These are phyloP conservation scores for Amphiprion clarkii DNA, from an alignment of 2,797 vertebrate genomes.

Conservation along the genomic window DNA sequence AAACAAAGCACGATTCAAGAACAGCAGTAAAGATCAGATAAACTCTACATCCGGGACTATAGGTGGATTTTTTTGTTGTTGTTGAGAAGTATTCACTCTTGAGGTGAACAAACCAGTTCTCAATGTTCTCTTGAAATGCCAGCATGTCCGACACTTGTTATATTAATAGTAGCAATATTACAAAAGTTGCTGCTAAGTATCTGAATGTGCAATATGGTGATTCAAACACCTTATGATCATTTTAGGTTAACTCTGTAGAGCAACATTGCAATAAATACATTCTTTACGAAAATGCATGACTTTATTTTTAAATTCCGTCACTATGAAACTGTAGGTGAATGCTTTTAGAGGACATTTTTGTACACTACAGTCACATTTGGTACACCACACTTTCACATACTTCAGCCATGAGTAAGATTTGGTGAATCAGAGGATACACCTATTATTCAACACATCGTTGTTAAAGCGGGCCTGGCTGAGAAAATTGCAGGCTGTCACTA, in stretches of 20 bases:
- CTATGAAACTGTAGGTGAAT: constrained; percentile 6
- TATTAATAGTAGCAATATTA: constrained; percentile 1
- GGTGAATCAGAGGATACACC: constrained; percentile 70
- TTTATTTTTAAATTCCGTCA: not conserved
- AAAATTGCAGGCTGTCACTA: constrained; percentile 39
- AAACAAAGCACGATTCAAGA: constrained; percentile 15
- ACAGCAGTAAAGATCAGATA: constrained; percentile 15
- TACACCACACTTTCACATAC: constrained; percentile 24
- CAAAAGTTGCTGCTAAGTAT: not conserved
- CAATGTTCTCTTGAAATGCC: constrained; percentile 8
- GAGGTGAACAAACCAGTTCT: constrained; percentile 78
- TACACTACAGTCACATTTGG: no score
- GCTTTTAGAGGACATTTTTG: constrained; percentile 8
- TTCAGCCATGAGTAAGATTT: constrained; percentile 38
- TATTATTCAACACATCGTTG: constrained; percentile 51
- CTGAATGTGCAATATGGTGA: not conserved
- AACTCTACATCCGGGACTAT: constrained; percentile 7
- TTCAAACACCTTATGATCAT: not conserved
- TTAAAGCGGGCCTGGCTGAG: constrained; percentile 35
- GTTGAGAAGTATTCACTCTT: constrained; percentile 19
- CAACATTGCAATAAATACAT: not conserved
- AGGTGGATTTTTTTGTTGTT: constrained; percentile 6
- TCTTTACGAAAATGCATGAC: not conserved
- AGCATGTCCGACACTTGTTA: not conserved
- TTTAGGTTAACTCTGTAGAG: not conserved